A percentile compares a stretch with the other conserved stretches of the same genome.
Evolutionary conservation across 2,888 invertebrate genomes (phyloP).

Genomic region (Scotopteryx bipunctaria): DNA sequence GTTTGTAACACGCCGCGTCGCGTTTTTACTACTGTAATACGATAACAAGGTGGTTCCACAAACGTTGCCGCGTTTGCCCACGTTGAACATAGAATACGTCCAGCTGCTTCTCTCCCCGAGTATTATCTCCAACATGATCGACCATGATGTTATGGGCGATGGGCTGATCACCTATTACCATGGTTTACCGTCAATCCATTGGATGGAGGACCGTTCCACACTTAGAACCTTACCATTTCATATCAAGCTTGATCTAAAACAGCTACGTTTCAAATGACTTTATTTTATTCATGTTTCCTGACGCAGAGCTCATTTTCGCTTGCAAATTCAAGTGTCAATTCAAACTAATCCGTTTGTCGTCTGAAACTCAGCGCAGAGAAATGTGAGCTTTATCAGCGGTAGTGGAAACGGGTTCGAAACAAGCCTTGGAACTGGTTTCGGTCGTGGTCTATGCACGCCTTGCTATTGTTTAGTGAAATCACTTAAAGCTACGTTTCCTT

Average conservation of each 20-base stretch:
- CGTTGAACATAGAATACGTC: no score
- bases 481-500: constrained; percentile 23
- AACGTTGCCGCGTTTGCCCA: no score
- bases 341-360: constrained; percentile 36
- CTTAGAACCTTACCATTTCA: not conserved
- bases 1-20: no score
- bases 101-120: no score
- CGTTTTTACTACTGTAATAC: no score
- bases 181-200: no score
- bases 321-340: constrained; percentile 36
- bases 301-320: constrained; percentile 38
- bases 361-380: constrained; percentile 41
- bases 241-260: not conserved
- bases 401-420: constrained; percentile 23
- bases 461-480: constrained; percentile 66
- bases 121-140: no score
- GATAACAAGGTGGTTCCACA: no score
- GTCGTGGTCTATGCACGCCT: constrained; percentile 66
- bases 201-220: no score
- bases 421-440: constrained; percentile 54
- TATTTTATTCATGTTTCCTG: constrained; percentile 14
- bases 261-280: not conserved
- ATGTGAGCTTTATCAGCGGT: constrained; percentile 47
- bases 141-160: no score
- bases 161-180: no score